A percentile compares a stretch with the other conserved stretches of the same genome.
Conservation (phyloP, 2,888 invertebrate species). For the Meliscaeva auricollis region DNA sequence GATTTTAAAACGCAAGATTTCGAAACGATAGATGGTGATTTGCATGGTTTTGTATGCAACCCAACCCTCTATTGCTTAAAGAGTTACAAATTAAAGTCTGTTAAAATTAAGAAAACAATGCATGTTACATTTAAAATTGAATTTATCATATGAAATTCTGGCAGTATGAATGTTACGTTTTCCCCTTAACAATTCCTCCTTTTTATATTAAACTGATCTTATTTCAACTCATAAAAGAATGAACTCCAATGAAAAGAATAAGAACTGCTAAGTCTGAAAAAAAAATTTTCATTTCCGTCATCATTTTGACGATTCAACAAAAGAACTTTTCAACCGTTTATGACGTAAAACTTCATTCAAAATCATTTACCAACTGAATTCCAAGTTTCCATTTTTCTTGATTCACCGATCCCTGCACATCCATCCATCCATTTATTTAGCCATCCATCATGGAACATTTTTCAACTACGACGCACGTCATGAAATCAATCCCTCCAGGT, state of each 20-base stretch:
- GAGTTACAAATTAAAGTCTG: too few species aligned
- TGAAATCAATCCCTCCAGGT: slow-evolving; percentile 67
- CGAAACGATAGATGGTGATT: too few species aligned
- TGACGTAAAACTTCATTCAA: slow-evolving; percentile 10
- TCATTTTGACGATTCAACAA: slow-evolving; percentile 13
- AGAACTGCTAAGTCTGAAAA: slow-evolving; percentile 1
- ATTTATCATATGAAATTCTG: too few species aligned
- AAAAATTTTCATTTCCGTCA: slow-evolving; percentile 13
- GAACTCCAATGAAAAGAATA: not conserved
- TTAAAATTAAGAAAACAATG: too few species aligned
- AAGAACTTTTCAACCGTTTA: slow-evolving; percentile 21
- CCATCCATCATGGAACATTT: slow-evolving; percentile 53
- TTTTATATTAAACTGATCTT: too few species aligned
- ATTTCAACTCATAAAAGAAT: not conserved
- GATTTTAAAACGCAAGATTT: too few species aligned
- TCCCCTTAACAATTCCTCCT: too few species aligned
- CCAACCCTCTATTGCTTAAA: too few species aligned
- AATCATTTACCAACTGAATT: slow-evolving; percentile 48
- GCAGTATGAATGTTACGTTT: too few species aligned
- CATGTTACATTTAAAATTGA: too few species aligned
- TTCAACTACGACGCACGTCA: slow-evolving; percentile 39
- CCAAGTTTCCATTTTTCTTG: slow-evolving; percentile 18
- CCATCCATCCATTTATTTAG: slow-evolving; percentile 10
- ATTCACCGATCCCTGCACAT: slow-evolving; percentile 1
- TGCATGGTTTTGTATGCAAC: too few species aligned